Evolutionary conservation across 2,888 invertebrate species (phyloP).

Genomic region (Leptinotarsa haldemani): DNA sequence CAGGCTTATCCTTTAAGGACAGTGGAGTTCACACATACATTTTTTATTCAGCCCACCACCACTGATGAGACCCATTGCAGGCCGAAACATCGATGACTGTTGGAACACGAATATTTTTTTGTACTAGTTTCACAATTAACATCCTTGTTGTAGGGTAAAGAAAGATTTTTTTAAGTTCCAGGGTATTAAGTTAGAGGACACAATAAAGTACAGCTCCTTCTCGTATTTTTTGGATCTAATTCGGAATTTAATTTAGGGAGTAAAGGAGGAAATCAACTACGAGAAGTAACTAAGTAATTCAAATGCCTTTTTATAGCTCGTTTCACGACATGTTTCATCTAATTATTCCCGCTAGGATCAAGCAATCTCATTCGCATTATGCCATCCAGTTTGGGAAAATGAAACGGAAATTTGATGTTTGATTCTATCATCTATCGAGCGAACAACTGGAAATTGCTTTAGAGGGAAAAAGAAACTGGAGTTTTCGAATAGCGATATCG

Average conservation of each 20-base stretch:
- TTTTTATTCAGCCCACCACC: too few relatives aligned
- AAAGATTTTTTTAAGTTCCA: too few relatives aligned
- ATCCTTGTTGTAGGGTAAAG: too few relatives aligned
- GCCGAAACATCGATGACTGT: too few relatives aligned
- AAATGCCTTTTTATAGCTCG: not conserved
- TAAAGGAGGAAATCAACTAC: not conserved
- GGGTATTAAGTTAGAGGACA: not conserved
- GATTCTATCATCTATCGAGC: not conserved
- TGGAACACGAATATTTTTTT: too few relatives aligned
- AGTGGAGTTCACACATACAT: too few relatives aligned
- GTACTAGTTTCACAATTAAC: too few relatives aligned
- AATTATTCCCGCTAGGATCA: constrained; percentile 1
- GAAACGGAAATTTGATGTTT: constrained; percentile 12
- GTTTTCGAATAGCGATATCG: not conserved
- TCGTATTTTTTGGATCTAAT: not conserved
- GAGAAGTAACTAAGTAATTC: not conserved
- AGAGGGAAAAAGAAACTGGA: not conserved
- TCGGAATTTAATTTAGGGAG: not conserved
- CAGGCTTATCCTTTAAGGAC: too few relatives aligned
- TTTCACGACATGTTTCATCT: not conserved
- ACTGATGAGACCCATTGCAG: too few relatives aligned
- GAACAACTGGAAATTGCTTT: constrained; percentile 6
- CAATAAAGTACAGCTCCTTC: not conserved
- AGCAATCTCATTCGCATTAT: constrained; percentile 2
- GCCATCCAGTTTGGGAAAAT: not conserved